Evolutionary conservation across 2,888 invertebrate genomes (phyloP), one percentile per base, ranked within the genome.

Genomic region (Athalia cordata): DNA sequence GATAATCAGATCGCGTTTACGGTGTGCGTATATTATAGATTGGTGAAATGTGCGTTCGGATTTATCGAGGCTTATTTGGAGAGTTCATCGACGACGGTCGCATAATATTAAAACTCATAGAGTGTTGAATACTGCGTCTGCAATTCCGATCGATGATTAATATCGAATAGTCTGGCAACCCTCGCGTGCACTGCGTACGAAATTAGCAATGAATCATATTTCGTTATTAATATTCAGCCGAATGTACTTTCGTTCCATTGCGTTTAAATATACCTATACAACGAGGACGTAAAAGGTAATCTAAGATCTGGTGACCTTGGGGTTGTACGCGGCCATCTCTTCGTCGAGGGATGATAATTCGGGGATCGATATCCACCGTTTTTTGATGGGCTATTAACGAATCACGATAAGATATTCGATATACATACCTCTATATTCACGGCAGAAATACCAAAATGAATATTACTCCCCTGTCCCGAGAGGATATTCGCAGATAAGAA

Each of bases 171-270:
- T 29, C 29, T 29, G 29, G 29, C 29, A 57, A 13, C 8, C 57
- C 4, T 68, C 55, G 52, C 72, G 72, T 59, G 72, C 45, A 15
- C 6, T 57, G 59, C 57, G 59, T 72, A 3, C 13, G 13, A 47
- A 59, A 72, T 72, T 5, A 72, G 13, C 13, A 43, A 47, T 59
- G 57, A 59, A 8, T 72, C 49, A 59, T 72, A 29, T 29, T 29
- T 29, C 29, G 45, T 43, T 64, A 67, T 68, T 68, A 57, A 45
- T 72, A 59, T 72, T 57, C 43, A 45, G 11, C 59, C 59, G 45
- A 59, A 57, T 59, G 72, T 15, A 72, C 47, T 72, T 59, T 47
- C 47, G 13, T 72, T 59, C 0, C 59, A 59, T 49, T 13, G 9
- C 45, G 29, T n/a, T 8, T 66, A 3, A 45, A 67, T n/a, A 43